A percentile compares a stretch with the other conserved stretches of the same genome.
Evolutionary conservation across 2,113 vertebrate genomes (phyloP).

Genomic region (Psophia crepitans): DNA sequence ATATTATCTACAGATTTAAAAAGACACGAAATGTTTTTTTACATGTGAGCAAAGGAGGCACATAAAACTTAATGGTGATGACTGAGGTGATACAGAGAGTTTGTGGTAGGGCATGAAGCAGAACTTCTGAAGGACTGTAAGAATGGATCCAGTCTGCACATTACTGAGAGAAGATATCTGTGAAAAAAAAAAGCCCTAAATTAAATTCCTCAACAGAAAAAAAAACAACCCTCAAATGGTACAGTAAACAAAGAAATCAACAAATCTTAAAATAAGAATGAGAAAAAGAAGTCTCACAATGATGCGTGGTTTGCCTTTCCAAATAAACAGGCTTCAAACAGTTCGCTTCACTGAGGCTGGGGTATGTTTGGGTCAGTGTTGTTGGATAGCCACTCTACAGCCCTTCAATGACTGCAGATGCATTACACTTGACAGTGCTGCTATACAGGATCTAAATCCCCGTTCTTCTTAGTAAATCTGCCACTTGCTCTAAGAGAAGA

Average conservation of each 20-base stretch:
- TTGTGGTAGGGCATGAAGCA: not conserved
- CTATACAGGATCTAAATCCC: too few relatives aligned
- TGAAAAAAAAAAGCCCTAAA: not conserved
- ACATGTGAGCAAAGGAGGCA: accelerated
- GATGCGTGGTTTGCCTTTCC: not conserved
- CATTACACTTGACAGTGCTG: too few relatives aligned
- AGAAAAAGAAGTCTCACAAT: not conserved
- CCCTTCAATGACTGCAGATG: too few relatives aligned
- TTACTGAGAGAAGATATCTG: not conserved
- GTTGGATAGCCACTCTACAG: too few relatives aligned
- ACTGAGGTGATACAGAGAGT: not conserved
- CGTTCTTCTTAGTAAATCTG: too few relatives aligned
- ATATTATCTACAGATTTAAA: not conserved
- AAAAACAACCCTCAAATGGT: too few relatives aligned
- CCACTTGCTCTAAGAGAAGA: too few relatives aligned
- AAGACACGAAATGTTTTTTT: not conserved
- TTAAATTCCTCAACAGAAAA: not conserved
- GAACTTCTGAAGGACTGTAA: not conserved
- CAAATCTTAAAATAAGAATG: not conserved
- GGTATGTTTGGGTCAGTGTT: too few relatives aligned
- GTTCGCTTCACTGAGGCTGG: not conserved
- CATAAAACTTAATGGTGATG: not conserved
- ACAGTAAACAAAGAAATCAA: not conserved
- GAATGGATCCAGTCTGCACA: not conserved
- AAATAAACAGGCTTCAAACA: not conserved